Evolutionary conservation across 23 tunicate species (phyloP).

Genomic region (Trididemnum nubilum): DNA sequence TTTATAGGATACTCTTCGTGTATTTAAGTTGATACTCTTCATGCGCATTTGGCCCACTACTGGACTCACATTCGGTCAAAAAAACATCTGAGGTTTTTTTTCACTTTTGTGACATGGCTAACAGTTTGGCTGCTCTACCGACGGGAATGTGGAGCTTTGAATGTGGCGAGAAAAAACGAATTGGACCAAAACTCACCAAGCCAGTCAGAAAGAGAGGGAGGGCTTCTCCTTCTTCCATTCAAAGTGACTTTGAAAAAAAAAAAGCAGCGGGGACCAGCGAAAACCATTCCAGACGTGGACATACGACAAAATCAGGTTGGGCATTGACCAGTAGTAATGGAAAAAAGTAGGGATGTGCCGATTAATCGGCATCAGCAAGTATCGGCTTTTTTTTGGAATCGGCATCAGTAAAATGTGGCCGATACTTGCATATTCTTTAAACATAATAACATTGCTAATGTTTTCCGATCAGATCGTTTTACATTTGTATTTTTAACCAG

Average conservation of each 20-base stretch:
- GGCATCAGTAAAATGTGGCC: not conserved
- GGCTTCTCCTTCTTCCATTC: not conserved
- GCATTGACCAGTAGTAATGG: constrained; percentile 14
- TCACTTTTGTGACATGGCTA: constrained; percentile 2
- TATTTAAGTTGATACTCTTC: constrained; percentile 13
- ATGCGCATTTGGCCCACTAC: constrained; percentile 14
- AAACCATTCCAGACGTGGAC: not conserved
- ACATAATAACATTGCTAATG: not conserved
- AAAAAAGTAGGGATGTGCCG: constrained; percentile 1
- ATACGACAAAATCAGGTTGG: constrained; percentile 5
- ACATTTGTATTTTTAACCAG: too few relatives aligned
- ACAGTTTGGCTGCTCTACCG: constrained; percentile 13
- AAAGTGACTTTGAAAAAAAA: not conserved
- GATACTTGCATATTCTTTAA: not conserved
- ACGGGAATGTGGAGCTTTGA: constrained; percentile 18
- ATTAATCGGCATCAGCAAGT: not conserved
- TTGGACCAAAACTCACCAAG: too few relatives aligned
- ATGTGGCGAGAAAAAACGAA: not conserved
- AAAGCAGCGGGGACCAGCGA: constrained; percentile 3
- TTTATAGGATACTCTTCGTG: too few relatives aligned
- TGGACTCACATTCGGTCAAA: constrained; percentile 2
- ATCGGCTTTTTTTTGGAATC: not conserved
- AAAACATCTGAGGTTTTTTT: constrained; percentile 10
- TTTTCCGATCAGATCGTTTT: not conserved
- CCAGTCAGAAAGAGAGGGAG: not conserved